Percentiles rank a stretch among this genome's conserved stretches.
Evolutionary conservation across 2,888 invertebrate genomes (phyloP).

Genomic region (Hydrotaea cyrtoneurina): DNA sequence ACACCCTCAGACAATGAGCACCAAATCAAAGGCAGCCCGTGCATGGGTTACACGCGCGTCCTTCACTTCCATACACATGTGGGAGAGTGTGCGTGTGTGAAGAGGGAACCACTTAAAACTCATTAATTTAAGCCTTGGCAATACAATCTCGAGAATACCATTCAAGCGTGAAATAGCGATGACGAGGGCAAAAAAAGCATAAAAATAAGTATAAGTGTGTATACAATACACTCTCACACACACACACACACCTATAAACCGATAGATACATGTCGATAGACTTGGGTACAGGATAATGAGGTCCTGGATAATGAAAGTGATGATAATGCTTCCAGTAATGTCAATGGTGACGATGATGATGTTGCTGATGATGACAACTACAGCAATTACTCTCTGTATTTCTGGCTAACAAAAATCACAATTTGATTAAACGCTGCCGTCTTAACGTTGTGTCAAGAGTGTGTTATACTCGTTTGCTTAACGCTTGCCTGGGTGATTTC

Average conservation of each 20-base stretch:
- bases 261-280: background rate
- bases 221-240: too few relatives aligned
- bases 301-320: background rate
- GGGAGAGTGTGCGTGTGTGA: background rate
- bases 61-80: background rate
- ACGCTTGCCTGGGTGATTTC: too few relatives aligned
- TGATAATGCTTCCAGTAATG: background rate
- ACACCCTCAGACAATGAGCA: background rate
- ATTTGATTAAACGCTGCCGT: conserved; percentile 7
- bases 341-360: background rate
- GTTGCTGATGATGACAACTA: background rate
- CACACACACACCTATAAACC: too few relatives aligned
- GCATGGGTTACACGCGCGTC: background rate
- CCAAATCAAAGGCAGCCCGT: background rate
- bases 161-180: conserved; percentile 22
- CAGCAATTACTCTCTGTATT: background rate
- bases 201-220: background rate
- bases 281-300: background rate
- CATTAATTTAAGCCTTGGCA: conserved; percentile 28
- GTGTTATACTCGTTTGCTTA: too few relatives aligned
- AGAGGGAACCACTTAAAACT: conserved; percentile 10
- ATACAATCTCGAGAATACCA: background rate
- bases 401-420: conserved; percentile 6
- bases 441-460: too few relatives aligned
- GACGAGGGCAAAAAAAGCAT: background rate